Evolutionary conservation across 2,888 invertebrate genomes (phyloP).

Genomic region (Periphyllus acericola): DNA sequence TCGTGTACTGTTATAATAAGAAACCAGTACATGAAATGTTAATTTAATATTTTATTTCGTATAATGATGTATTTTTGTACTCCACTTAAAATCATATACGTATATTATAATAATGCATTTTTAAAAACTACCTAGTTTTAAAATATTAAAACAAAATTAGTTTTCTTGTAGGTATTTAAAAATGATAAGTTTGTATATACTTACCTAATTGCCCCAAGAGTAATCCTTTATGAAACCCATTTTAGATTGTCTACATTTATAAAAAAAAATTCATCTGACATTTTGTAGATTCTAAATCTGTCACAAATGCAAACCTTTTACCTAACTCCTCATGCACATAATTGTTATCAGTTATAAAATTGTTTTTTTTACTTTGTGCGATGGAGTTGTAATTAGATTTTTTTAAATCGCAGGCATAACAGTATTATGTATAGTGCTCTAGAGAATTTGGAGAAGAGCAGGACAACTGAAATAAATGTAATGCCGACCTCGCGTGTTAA

Average conservation of each 20-base stretch:
- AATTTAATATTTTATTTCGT: not conserved
- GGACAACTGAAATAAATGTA: slow-evolving; percentile 13
- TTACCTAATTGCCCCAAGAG: slow-evolving; percentile 7
- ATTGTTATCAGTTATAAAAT: slow-evolving; percentile 36
- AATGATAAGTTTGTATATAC: slow-evolving; percentile 17
- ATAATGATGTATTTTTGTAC: not conserved
- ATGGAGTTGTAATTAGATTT: slow-evolving; percentile 26
- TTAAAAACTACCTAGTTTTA: not conserved
- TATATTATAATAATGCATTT: not conserved
- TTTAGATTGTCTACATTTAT: not conserved
- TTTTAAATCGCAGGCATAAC: not conserved
- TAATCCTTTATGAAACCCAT: slow-evolving; percentile 34
- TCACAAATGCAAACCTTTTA: slow-evolving; percentile 11
- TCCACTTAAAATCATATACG: not conserved
- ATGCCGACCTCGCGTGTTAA: slow-evolving; percentile 20
- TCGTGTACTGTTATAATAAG: not conserved
- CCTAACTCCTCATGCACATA: slow-evolving; percentile 24
- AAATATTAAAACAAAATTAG: slow-evolving; percentile 11
- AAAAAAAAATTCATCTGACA: slow-evolving; percentile 19
- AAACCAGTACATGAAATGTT: not conserved
- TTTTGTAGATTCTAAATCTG: slow-evolving; percentile 36
- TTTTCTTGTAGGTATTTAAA: slow-evolving; percentile 27
- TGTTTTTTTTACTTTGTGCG: not conserved
- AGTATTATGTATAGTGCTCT: not conserved
- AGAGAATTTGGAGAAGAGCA: not conserved